Conservation (phyloP, 2,113 vertebrate species). For the Mormyrus lacerda region DNA sequence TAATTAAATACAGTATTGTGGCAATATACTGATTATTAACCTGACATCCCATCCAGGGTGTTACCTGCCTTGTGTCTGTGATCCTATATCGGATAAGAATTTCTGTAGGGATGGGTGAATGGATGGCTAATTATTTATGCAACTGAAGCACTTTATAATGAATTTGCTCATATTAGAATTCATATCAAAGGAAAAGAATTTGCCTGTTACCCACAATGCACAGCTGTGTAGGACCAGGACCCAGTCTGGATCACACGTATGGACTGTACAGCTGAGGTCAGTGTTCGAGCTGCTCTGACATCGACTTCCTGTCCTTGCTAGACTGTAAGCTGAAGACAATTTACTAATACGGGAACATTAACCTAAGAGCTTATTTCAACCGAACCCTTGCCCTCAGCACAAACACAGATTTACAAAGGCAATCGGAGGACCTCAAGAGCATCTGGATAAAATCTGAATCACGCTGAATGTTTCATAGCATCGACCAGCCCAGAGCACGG, state of each 20-base stretch:
- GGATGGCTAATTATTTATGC: neutral
- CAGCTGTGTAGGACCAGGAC: neutral
- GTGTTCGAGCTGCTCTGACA: neutral
- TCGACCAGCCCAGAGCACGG: neutral
- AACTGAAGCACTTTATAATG: neutral
- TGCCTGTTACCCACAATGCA: neutral
- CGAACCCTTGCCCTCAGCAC: neutral
- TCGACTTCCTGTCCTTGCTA: neutral
- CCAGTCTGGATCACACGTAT: neutral
- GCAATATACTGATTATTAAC: neutral
- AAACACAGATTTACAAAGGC: neutral
- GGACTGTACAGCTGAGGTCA: neutral
- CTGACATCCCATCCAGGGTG: neutral
- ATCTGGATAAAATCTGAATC: neutral
- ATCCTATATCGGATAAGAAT: neutral
- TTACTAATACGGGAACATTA: neutral
- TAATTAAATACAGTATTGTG: neutral
- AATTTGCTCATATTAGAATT: neutral
- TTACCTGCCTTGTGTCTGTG: neutral
- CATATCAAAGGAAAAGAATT: neutral
- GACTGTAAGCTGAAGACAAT: neutral
- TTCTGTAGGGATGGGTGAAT: neutral
- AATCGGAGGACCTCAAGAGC: neutral
- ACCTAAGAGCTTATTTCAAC: neutral
- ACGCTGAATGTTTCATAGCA: neutral